A percentile compares a stretch with the other conserved stretches of the same genome.
These are phyloP conservation scores for Kryptolebias ocellatus DNA, from an alignment of 2,797 vertebrate genomes.

Conservation along the genomic window DNA sequence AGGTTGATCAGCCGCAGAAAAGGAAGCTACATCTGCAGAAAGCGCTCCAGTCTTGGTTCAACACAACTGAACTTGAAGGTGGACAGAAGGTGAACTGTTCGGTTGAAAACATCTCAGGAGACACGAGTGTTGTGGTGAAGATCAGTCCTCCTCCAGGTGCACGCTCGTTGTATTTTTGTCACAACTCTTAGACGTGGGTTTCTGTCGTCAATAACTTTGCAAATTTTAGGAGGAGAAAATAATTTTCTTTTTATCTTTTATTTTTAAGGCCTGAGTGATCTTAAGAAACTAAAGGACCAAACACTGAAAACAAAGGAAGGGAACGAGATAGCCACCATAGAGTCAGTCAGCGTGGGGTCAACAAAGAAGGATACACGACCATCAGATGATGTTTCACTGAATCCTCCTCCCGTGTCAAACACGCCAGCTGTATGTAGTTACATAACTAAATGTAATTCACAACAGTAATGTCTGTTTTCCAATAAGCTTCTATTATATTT, in stretches of 20 bases:
- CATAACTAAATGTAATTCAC: neutral
- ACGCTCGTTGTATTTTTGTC: neutral
- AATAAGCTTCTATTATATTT: neutral
- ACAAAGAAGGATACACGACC: fast-evolving
- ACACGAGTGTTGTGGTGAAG: neutral
- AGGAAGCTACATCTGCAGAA: fast-evolving
- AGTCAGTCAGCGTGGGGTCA: neutral
- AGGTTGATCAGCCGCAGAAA: neutral
- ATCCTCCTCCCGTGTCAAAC: fast-evolving
- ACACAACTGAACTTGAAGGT: neutral
- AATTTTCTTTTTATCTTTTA: constrained; percentile 6
- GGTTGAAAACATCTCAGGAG: fast-evolving
- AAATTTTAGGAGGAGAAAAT: fast-evolving
- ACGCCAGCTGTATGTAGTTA: constrained; percentile 32
- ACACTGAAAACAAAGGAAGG: fast-evolving
- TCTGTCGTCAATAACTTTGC: fast-evolving
- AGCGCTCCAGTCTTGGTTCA: constrained; percentile 55
- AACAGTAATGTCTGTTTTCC: neutral
- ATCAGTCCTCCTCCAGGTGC: constrained; percentile 47
- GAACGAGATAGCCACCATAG: neutral
- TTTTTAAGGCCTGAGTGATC: neutral
- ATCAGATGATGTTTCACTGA: neutral
- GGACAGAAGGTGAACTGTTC: fast-evolving
- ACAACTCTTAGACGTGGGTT: neutral
- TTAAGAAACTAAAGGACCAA: neutral